phyloP scores from a whole-genome alignment of 1,140 invertebrate genomes.

The Danaus melanippus region DNA sequence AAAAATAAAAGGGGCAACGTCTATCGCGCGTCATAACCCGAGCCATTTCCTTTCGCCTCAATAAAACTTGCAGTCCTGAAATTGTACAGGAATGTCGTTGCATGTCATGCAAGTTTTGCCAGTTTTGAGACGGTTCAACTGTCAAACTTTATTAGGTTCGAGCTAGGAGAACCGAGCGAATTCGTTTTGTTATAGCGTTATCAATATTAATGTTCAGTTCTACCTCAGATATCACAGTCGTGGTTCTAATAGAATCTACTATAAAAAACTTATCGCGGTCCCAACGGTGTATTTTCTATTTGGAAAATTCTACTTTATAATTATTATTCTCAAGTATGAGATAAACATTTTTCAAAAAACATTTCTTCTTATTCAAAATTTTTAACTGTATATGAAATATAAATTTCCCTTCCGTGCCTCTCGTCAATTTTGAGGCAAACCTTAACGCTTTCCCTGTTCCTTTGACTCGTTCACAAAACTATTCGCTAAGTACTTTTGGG shows the following conservation, averaged over 20 bases:
- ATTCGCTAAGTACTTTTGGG: conserved; percentile 32
- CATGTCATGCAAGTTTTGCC: conserved; percentile 26
- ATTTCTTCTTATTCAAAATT: too few species aligned
- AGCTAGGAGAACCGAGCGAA: not conserved
- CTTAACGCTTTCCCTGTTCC: conserved; percentile 22
- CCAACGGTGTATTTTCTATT: too few species aligned
- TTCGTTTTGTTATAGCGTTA: not conserved
- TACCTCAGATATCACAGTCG: not conserved
- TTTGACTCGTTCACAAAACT: conserved; percentile 32
- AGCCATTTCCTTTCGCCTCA: conserved; percentile 20
- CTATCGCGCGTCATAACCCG: conserved; percentile 15
- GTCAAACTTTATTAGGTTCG: conserved; percentile 26
- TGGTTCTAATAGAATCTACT: not conserved
- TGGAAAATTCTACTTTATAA: too few species aligned
- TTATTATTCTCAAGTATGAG: too few species aligned
- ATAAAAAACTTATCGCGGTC: not conserved
- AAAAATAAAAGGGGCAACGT: conserved; percentile 14
- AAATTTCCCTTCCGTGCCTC: conserved; percentile 1
- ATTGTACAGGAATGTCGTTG: conserved; percentile 26
- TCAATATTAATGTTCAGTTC: not conserved
- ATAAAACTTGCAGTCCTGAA: conserved; percentile 26
- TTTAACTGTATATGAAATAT: too few species aligned
- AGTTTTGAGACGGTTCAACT: conserved; percentile 29
- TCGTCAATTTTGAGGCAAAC: conserved; percentile 15
- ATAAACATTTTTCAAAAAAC: too few species aligned